phyloP scores from a whole-genome alignment of 2,797 vertebrate genomes.

The Lerista edwardsae region DNA sequence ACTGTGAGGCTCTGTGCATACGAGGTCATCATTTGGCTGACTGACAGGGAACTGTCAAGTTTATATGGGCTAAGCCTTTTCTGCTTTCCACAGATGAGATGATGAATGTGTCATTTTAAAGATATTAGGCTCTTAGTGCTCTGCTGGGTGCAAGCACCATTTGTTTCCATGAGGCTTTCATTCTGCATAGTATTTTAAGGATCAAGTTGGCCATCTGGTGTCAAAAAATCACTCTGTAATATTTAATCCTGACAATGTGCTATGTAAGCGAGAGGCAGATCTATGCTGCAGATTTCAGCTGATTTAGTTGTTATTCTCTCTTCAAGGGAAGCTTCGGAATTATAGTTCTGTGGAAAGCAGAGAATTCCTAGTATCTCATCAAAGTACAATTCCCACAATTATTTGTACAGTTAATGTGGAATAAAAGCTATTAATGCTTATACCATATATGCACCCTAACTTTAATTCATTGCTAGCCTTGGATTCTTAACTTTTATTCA shows the following conservation, averaged over 20 bases:
- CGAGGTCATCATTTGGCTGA: conserved; percentile 57
- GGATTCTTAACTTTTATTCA: neutral
- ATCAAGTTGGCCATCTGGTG: conserved; percentile 28
- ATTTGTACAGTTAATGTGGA: neutral
- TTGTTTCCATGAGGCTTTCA: conserved; percentile 4
- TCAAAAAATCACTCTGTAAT: conserved; percentile 13
- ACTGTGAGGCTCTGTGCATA: neutral
- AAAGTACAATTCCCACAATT: neutral
- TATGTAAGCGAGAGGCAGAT: neutral
- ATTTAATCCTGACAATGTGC: neutral
- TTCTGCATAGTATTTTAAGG: conserved; percentile 16
- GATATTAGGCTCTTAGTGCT: conserved; percentile 27
- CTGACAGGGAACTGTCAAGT: conserved; percentile 70
- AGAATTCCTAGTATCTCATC: neutral
- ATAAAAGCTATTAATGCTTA: neutral
- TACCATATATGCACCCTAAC: neutral
- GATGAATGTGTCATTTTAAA: conserved; percentile 69
- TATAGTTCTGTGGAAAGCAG: neutral
- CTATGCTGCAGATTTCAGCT: neutral
- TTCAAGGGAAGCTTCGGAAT: neutral
- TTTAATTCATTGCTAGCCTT: neutral
- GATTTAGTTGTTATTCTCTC: neutral
- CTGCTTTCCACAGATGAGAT: conserved; percentile 59
- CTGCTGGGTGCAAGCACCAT: conserved; percentile 22
- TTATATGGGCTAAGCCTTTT: conserved; percentile 67